Conservation (phyloP, 2,888 invertebrate genomes). For the Tuta absoluta region DNA sequence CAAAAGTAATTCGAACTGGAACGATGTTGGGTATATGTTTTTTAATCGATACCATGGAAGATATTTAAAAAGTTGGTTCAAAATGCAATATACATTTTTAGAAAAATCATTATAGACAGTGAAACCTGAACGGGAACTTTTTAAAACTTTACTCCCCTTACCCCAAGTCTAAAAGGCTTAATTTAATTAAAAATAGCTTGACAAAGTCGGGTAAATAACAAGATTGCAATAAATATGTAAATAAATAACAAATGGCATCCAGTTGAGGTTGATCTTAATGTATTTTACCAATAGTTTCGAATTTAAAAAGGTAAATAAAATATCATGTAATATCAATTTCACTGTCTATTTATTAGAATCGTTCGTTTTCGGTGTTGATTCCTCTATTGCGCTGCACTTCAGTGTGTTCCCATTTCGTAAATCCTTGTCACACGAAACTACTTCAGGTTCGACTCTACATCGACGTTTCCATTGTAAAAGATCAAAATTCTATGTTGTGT, state of each 20-base stretch:
- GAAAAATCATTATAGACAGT: slow-evolving; percentile 71
- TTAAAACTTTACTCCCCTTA: slow-evolving; percentile 35
- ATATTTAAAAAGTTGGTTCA: slow-evolving; percentile 2
- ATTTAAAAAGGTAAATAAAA: slow-evolving; percentile 67
- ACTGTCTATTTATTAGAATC: slow-evolving; percentile 79
- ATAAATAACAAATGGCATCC: slow-evolving; percentile 62
- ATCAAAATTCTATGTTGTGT: background rate
- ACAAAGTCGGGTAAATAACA: slow-evolving; percentile 57
- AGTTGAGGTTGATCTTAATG: slow-evolving; percentile 60
- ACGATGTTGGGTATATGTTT: no score
- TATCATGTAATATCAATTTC: slow-evolving; percentile 79
- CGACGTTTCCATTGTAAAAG: background rate
- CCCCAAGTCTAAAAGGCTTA: slow-evolving; percentile 41
- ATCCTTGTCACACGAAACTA: background rate
- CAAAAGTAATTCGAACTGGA: no score
- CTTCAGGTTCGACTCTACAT: background rate
- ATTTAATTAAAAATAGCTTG: slow-evolving; percentile 44
- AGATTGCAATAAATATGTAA: slow-evolving; percentile 79
- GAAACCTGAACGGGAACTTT: slow-evolving; percentile 52
- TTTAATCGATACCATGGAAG: no score
- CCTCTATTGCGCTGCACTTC: slow-evolving; percentile 65
- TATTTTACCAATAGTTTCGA: slow-evolving; percentile 73
- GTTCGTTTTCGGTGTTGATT: slow-evolving; percentile 80
- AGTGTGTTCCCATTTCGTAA: slow-evolving; percentile 69
- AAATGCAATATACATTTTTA: slow-evolving; percentile 1